Evolutionary conservation across 2,113 vertebrate species (phyloP).

Genomic region (Eurypyga helias): DNA sequence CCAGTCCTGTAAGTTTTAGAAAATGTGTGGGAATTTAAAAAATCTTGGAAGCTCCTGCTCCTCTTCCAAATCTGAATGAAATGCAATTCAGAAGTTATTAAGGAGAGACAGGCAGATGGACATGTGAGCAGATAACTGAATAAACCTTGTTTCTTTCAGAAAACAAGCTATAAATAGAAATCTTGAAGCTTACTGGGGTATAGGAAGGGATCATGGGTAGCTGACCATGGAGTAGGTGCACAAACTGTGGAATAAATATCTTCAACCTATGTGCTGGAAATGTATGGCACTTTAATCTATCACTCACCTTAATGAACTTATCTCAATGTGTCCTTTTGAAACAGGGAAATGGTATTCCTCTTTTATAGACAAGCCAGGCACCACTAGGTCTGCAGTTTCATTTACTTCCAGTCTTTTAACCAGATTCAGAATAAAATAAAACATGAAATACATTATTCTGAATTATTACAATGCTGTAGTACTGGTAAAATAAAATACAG

Average conservation of each 20-base stretch:
- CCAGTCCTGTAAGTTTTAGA: neutral
- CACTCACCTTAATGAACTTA: slow-evolving; percentile 35
- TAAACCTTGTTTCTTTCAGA: neutral
- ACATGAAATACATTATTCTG: neutral
- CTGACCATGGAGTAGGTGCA: neutral
- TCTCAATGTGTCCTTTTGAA: slow-evolving; percentile 19
- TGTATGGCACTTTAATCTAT: neutral
- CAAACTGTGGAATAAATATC: neutral
- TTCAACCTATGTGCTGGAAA: neutral
- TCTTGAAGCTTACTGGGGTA: neutral
- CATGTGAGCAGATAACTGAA: neutral
- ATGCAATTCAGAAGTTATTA: neutral
- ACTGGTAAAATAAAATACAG: slow-evolving; percentile 2
- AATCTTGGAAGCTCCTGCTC: neutral
- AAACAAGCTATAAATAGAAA: neutral
- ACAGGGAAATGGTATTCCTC: neutral
- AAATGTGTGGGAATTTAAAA: neutral
- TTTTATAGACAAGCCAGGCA: slow-evolving; percentile 20
- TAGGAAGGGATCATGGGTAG: neutral
- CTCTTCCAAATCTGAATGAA: neutral
- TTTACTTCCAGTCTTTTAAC: slow-evolving; percentile 3
- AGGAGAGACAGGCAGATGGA: neutral
- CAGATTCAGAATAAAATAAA: slow-evolving; percentile 31
- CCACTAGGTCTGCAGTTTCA: slow-evolving; percentile 19
- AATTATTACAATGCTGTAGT: neutral